Evolutionary conservation across 2,888 invertebrate genomes (phyloP).

Genomic region (Trilocha varians): DNA sequence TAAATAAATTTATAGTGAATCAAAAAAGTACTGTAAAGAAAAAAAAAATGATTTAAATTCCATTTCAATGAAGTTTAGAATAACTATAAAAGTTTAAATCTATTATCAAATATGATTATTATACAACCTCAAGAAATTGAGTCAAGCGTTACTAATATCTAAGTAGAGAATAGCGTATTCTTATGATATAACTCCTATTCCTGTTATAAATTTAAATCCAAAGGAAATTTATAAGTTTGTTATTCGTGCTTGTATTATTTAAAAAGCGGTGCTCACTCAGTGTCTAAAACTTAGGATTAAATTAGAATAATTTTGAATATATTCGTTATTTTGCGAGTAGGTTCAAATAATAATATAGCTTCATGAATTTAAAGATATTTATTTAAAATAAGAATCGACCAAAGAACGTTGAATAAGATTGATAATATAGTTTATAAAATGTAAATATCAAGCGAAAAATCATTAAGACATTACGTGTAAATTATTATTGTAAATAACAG

Average conservation of each 20-base stretch:
- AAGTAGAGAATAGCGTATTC: not conserved
- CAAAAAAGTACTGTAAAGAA: too few relatives aligned
- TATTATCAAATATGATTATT: not conserved
- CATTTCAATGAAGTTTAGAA: too few relatives aligned
- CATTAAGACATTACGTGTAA: constrained; percentile 45
- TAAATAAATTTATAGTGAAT: too few relatives aligned
- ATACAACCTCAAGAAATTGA: not conserved
- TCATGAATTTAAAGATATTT: constrained; percentile 33
- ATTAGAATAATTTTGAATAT: not conserved
- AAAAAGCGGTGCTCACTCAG: not conserved
- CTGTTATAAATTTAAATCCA: not conserved
- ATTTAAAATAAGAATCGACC: constrained; percentile 67
- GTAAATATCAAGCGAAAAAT: constrained; percentile 45
- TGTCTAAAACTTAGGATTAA: not conserved
- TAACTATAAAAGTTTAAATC: too few relatives aligned
- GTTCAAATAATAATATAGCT: constrained; percentile 23
- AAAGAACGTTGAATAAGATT: constrained; percentile 61
- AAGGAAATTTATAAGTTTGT: not conserved
- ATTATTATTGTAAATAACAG: constrained; percentile 53
- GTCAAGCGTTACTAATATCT: not conserved
- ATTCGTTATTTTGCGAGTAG: constrained; percentile 22
- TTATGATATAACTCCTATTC: not conserved
- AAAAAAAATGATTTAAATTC: too few relatives aligned
- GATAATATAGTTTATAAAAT: constrained; percentile 37
- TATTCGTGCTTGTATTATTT: not conserved